Evolutionary conservation across 2,113 vertebrate genomes (phyloP).

Genomic region (Polypterus senegalus): DNA sequence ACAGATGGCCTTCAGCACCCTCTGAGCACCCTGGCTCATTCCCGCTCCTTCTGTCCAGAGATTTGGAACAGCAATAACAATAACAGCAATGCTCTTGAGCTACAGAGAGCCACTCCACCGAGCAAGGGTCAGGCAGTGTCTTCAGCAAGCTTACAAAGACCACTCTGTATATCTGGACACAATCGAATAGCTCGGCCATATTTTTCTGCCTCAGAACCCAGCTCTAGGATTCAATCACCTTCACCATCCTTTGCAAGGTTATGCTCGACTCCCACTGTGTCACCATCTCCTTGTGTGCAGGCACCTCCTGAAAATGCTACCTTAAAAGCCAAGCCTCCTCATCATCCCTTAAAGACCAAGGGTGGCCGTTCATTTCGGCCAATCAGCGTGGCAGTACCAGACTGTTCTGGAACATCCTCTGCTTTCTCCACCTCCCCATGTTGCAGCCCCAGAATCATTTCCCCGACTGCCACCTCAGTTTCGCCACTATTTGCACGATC

Average conservation of each 20-base stretch:
- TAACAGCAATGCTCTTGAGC: conserved; percentile 13
- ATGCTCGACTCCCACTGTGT: conserved; percentile 17
- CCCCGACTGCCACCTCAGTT: conserved; percentile 18
- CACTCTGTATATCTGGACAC: conserved; percentile 15
- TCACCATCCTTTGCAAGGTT: conserved; percentile 16
- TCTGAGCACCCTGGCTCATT: neutral
- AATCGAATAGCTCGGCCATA: conserved; percentile 46
- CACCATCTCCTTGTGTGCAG: conserved; percentile 27
- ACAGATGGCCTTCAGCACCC: too few relatives aligned
- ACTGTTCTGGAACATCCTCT: conserved; percentile 30
- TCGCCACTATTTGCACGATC: neutral
- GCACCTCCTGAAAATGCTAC: conserved; percentile 41
- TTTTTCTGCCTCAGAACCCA: conserved; percentile 50
- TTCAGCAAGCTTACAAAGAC: conserved; percentile 15
- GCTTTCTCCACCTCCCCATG: conserved; percentile 26
- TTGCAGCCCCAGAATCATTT: conserved; percentile 35
- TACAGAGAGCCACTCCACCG: conserved; percentile 12
- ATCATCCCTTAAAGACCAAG: conserved; percentile 27
- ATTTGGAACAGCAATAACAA: conserved; percentile 23
- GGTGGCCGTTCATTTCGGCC: conserved; percentile 30
- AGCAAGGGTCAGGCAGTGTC: conserved; percentile 5
- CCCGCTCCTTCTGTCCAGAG: too few relatives aligned
- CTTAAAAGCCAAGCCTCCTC: conserved; percentile 40
- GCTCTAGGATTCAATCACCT: conserved; percentile 54
- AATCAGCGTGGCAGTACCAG: conserved; percentile 32